These are phyloP conservation scores for Gandaritis pyraliata DNA, from an alignment of 2,888 invertebrate species.

Conservation along the genomic window DNA sequence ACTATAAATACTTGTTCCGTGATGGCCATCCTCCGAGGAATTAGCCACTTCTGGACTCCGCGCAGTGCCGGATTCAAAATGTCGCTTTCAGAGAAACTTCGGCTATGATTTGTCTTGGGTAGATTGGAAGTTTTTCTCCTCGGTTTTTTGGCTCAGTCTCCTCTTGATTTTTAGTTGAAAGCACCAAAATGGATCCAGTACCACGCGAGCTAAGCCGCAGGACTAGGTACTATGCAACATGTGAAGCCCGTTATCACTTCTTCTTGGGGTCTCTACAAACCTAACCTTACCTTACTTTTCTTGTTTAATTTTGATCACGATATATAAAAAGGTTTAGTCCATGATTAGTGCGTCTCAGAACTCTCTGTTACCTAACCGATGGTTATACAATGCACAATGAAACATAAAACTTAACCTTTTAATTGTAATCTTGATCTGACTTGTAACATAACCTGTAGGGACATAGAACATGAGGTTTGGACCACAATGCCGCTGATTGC, in stretches of 20 bases:
- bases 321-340: conserved; percentile 8
- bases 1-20: conserved; percentile 23
- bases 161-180: too few relatives aligned
- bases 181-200: too few relatives aligned
- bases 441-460: background rate
- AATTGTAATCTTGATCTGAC: conserved; percentile 50
- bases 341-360: background rate
- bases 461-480: conserved; percentile 40
- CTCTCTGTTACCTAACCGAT: conserved; percentile 28
- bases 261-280: too few relatives aligned
- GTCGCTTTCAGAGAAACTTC: too few relatives aligned
- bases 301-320: too few relatives aligned
- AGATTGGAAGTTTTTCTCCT: too few relatives aligned
- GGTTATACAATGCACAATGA: conserved; percentile 50
- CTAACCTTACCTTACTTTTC: too few relatives aligned
- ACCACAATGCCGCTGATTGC: conserved; percentile 56
- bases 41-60: background rate
- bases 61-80: background rate
- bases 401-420: conserved; percentile 50
- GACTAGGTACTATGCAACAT: too few relatives aligned
- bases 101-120: too few relatives aligned
- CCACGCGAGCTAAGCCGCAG: too few relatives aligned
- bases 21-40: conserved; percentile 7
- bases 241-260: too few relatives aligned
- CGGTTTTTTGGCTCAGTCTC: too few relatives aligned